Base-by-base conservation (phyloP, 2,113 vertebrate genomes). In the Laterallus jamaicensis region DNA sequence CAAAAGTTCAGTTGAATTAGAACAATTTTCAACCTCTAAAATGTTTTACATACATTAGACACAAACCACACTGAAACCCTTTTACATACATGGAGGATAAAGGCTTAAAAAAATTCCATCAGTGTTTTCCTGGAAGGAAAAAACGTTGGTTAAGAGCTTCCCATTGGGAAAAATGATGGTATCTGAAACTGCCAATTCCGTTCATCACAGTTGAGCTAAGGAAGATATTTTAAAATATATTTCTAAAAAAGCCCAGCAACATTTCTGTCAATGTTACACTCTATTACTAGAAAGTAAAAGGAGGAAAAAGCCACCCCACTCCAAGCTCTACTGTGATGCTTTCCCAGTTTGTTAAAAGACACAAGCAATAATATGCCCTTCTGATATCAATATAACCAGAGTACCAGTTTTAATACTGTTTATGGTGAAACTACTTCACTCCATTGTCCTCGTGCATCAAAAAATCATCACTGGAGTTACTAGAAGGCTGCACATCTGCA, bases 401-500 rank as follows among this genome's bases (percentile, higher is more conserved):
- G 59, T 52, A 84, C 12, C 54, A 70, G 47, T 70, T 96, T 94
- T 83, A 93, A 80, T 66, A 76, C 64, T 76, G 56, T 73, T 92
- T 92, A 95, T 94, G 74, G 68, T 80, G 83, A 96, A 95, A 83
- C 66, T 83, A 71, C 78, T 87, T 93, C 86, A 82, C 69, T 88
- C 37, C 58, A 78, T 94, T 86, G 69, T 91, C 58, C 67, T 91
- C 73, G 81, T 82, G 59, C 67, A 93, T 84, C 44, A 92, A 87
- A 86, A 79, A 87, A 80, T 55, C 32, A 92, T 79, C 42, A 63
- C 54, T 49, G 29, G 59, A 87, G 37, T 92, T 82, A 83, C 50
- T 31, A 92, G 88, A 84, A 93, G 73, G 40, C 64, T 93, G 70
- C 92, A 95, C 35, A 92, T 86, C 91, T 96, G 60, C 90, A 96